Conservation (phyloP, 2,113 vertebrate species). For the Esox niger region DNA sequence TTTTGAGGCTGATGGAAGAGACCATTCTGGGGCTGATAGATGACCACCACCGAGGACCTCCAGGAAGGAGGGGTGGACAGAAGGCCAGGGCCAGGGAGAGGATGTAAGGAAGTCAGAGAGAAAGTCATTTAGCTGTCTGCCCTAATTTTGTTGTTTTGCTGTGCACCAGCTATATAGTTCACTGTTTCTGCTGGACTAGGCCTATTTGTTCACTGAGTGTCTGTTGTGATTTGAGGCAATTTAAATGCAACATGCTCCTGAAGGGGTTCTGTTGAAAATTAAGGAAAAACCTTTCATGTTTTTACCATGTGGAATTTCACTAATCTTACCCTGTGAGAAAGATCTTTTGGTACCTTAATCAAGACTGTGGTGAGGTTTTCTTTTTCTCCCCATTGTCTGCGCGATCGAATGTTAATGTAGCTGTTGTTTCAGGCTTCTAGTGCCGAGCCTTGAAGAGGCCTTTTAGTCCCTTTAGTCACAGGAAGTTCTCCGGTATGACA, state of each 20-base stretch:
- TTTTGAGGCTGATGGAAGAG: too few species aligned
- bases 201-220: not conserved
- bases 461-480: conserved; percentile 60
- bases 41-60: too few species aligned
- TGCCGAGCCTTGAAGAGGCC: conserved; percentile 17
- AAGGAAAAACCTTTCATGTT: not conserved
- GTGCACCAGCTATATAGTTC: too few species aligned
- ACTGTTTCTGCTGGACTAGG: not conserved
- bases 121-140: too few species aligned
- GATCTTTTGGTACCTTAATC: conserved; percentile 23
- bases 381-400: conserved; percentile 23
- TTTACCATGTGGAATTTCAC: not conserved
- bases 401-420: not conserved
- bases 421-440: conserved; percentile 48
- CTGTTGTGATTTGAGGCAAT: not conserved
- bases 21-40: too few species aligned
- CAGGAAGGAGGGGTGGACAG: too few species aligned
- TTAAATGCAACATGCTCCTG: not conserved
- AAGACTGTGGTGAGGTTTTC: conserved; percentile 16
- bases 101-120: too few species aligned
- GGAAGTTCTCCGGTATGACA: conserved; percentile 63
- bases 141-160: too few species aligned
- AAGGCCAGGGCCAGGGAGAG: too few species aligned
- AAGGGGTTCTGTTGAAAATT: too few species aligned
- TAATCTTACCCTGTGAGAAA: not conserved